Evolutionary conservation across 2,113 vertebrate genomes (phyloP), one percentile per base, ranked within the genome.

Genomic region (Anseranas semipalmata): DNA sequence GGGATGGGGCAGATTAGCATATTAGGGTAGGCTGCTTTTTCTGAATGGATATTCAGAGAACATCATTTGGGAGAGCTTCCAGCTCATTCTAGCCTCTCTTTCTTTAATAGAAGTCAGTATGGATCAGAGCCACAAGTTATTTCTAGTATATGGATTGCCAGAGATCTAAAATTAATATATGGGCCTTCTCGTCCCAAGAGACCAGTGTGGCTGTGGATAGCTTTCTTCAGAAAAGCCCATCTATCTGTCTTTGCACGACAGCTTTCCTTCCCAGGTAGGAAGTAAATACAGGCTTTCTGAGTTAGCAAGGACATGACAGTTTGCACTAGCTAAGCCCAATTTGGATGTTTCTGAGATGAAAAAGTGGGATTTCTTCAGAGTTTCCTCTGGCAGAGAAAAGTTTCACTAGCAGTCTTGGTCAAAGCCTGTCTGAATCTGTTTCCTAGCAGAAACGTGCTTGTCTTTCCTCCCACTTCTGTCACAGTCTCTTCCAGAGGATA

Each of bases 401-500:
- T 94, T 95, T 85, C 45, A 32, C 84, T 53, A 68, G 52, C 60
- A 65, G 86, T 52, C 48, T 89, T 94, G 94, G 81, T 96, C 73
- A 95, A 92, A 97, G 84, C 35, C 77, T 85, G 81, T 66, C 71
- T 95, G 85, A 91, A 94, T 95, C 93, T 0, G 3, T 68, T 94
- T 89, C 84, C 56, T 68, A 89, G 83, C 52, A 92, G 91, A 94
- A 95, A 95, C 86, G 86, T 96, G 95, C 94, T 95, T 39, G 43
- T 95, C 88, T 90, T 95, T 87, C 91, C 80, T 94, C 93, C 87
- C 43, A 95, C 91, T 87, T 94, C 84, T 82, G 56, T 81, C 4
- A 2, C 89, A 94, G 3, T 50, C 71, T 91, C 78, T 87, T 96
- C 77, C 82, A 95, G 78, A 85, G 74, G 85, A 85, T 43, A 78